Percentiles rank a stretch among this genome's conserved stretches.
phyloP scores from a whole-genome alignment of 2,888 invertebrate species.

The Lathronympha strigana region DNA sequence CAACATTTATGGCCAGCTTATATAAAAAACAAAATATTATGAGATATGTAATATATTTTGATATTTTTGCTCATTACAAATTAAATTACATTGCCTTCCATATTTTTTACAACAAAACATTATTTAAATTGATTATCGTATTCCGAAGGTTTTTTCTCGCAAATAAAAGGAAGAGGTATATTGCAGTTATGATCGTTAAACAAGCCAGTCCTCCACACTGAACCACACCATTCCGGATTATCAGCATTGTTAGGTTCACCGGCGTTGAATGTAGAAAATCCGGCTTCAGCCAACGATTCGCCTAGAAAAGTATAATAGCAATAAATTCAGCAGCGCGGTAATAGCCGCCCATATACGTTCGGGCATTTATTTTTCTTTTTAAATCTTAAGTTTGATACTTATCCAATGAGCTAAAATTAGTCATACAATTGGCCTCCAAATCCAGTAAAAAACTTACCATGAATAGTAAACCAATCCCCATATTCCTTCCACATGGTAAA shows the following conservation, averaged over 20 bases:
- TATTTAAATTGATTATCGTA: not conserved
- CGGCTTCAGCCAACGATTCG: constrained; percentile 12
- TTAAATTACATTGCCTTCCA: too few relatives aligned
- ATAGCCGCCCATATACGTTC: too few relatives aligned
- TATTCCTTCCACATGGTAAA: constrained; percentile 12
- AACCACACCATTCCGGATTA: constrained; percentile 5
- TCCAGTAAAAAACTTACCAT: constrained; percentile 1
- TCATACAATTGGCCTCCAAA: not conserved
- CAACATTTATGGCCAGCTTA: too few relatives aligned
- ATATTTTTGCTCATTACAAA: too few relatives aligned
- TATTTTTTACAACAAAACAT: too few relatives aligned
- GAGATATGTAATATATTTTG: too few relatives aligned
- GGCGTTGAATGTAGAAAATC: constrained; percentile 21
- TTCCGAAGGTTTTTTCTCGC: constrained; percentile 11
- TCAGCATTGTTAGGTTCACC: constrained; percentile 20
- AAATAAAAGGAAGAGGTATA: not conserved
- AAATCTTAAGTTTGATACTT: too few relatives aligned
- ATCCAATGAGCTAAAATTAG: too few relatives aligned
- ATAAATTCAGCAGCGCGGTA: not conserved
- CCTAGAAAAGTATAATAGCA: constrained; percentile 21
- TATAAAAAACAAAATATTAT: too few relatives aligned
- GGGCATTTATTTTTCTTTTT: not conserved
- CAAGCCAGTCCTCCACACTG: constrained; percentile 6
- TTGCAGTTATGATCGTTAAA: constrained; percentile 17
- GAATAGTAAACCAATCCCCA: constrained; percentile 20